These are phyloP conservation scores for Orientallactaga bullata DNA, from an alignment of 2,113 vertebrate species.

Conservation along the genomic window DNA sequence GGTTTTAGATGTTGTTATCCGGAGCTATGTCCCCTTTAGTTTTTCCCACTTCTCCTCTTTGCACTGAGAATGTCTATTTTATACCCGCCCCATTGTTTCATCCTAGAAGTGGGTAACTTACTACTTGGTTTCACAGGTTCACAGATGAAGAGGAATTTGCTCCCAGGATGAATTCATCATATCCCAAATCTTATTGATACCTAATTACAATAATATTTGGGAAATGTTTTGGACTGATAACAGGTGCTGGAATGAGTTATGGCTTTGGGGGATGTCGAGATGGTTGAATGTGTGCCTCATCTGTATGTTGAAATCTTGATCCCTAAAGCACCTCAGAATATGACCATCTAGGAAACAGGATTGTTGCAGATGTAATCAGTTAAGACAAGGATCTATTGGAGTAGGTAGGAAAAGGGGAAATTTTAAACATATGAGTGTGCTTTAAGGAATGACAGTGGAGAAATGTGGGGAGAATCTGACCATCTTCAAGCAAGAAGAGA, in stretches of 20 bases:
- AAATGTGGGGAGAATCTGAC: background rate
- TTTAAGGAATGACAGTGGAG: background rate
- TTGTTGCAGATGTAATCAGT: background rate
- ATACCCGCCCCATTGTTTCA: background rate
- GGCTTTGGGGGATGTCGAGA: background rate
- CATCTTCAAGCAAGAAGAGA: background rate
- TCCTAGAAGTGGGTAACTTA: background rate
- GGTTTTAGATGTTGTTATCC: slow-evolving; percentile 4
- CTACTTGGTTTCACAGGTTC: background rate
- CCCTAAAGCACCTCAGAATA: slow-evolving; percentile 8
- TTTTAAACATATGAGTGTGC: background rate
- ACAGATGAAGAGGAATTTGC: background rate
- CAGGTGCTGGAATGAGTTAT: background rate
- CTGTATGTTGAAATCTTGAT: background rate
- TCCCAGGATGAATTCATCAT: background rate
- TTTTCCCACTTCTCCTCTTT: background rate
- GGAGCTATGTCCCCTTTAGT: background rate
- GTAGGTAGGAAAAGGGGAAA: background rate
- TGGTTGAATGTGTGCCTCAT: background rate
- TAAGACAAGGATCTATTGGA: background rate
- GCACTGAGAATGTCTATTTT: background rate
- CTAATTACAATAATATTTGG: background rate
- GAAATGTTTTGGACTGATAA: background rate
- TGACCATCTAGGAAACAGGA: background rate
- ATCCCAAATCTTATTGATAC: background rate